Evolutionary conservation across 2,113 vertebrate genomes (phyloP).

Genomic region (Rafetus swinhoei): DNA sequence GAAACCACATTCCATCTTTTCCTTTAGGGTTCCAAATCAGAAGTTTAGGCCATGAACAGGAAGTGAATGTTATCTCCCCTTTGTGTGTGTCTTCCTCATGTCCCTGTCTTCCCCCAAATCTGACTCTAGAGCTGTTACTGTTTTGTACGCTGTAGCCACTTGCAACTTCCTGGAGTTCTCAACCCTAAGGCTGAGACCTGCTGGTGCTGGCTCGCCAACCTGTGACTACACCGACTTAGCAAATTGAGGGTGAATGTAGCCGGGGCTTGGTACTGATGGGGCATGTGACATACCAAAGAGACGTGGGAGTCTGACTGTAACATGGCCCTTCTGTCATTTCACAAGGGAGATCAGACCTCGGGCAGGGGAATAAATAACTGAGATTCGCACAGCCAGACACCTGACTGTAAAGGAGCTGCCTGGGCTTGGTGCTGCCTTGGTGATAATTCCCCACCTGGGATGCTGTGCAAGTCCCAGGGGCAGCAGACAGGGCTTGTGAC

Average conservation of each 20-base stretch:
- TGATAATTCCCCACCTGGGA: neutral
- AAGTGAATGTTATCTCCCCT: neutral
- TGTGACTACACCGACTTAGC: neutral
- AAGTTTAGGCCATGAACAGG: neutral
- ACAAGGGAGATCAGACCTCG: neutral
- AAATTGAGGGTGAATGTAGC: neutral
- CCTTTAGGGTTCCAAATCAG: neutral
- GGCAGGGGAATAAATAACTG: neutral
- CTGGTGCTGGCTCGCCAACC: neutral
- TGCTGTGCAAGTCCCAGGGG: neutral
- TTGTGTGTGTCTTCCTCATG: neutral
- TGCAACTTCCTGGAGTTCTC: neutral
- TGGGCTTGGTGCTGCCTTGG: neutral
- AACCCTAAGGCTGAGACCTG: neutral
- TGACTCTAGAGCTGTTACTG: neutral
- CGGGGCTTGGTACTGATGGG: neutral
- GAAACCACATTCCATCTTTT: neutral
- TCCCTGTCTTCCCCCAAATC: neutral
- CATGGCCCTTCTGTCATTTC: neutral
- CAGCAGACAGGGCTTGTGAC: neutral
- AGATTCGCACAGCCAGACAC: neutral
- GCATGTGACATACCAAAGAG: neutral
- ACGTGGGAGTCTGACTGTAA: neutral
- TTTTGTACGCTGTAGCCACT: neutral
- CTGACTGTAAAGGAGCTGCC: neutral